These are phyloP conservation scores for Lasioglossum calceatum DNA, from an alignment of 2,888 invertebrate genomes.

Conservation along the genomic window DNA sequence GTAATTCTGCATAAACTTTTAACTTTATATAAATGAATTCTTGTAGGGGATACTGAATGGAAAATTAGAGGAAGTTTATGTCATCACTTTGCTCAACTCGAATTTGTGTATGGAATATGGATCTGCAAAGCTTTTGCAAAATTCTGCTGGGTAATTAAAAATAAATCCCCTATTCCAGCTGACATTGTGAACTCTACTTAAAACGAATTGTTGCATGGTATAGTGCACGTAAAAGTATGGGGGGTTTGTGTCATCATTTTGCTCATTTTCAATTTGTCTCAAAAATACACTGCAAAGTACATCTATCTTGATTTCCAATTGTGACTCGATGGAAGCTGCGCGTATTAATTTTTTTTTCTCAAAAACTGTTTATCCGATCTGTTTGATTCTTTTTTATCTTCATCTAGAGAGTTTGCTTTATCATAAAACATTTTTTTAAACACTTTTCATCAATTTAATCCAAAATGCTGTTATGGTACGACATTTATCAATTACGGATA, in stretches of 20 bases:
- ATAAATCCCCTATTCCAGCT: background rate
- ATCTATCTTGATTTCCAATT: no score
- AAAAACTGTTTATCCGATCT: background rate
- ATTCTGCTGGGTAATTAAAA: background rate
- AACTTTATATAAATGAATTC: background rate
- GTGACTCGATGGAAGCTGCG: background rate
- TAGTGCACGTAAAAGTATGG: no score
- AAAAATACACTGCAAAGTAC: background rate
- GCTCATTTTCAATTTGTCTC: background rate
- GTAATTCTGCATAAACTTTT: background rate
- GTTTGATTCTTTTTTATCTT: background rate
- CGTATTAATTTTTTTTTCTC: background rate
- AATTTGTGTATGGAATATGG: background rate
- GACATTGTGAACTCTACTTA: no score
- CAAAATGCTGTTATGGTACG: background rate
- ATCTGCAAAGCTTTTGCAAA: background rate
- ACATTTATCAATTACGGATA: no score
- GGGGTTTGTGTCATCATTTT: background rate
- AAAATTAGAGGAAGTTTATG: background rate
- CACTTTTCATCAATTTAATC: background rate
- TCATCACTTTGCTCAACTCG: background rate
- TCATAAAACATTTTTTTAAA: background rate
- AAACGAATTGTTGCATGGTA: no score
- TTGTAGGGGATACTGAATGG: background rate
- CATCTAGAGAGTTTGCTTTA: background rate